phyloP scores from a whole-genome alignment of 92 coral and sea anemone species.

The Blastomussa wellsi region DNA sequence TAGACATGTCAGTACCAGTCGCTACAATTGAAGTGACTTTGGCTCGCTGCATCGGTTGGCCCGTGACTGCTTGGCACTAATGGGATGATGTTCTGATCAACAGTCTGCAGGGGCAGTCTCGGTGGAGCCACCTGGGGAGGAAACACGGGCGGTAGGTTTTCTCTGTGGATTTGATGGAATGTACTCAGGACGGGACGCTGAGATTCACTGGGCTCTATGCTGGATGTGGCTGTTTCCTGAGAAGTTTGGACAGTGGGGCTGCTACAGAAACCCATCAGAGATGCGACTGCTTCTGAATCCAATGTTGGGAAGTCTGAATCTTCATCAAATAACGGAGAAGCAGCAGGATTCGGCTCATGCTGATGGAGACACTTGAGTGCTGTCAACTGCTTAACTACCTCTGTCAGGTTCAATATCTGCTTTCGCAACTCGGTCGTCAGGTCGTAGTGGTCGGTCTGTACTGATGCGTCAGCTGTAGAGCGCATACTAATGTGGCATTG shows the following conservation, averaged over 20 bases:
- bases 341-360: too few species aligned
- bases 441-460: slow-evolving; percentile 38
- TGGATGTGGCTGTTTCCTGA: slow-evolving; percentile 12
- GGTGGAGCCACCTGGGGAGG: slow-evolving; percentile 13
- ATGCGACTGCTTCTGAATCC: too few species aligned
- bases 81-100: slow-evolving; percentile 11
- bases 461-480: slow-evolving; percentile 19
- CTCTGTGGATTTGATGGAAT: too few species aligned
- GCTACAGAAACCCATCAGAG: not conserved
- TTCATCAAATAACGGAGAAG: too few species aligned
- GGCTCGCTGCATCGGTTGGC: slow-evolving; percentile 38
- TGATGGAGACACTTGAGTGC: too few species aligned
- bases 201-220: too few species aligned
- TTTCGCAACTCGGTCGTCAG: slow-evolving; percentile 16
- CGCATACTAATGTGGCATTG: slow-evolving; percentile 9
- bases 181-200: too few species aligned
- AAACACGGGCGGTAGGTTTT: too few species aligned
- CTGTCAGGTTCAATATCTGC: too few species aligned
- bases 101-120: slow-evolving; percentile 13
- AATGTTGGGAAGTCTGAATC: too few species aligned
- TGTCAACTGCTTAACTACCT: too few species aligned
- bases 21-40: slow-evolving; percentile 24
- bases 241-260: slow-evolving; percentile 10
- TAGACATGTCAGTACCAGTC: too few species aligned
- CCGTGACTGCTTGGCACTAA: not conserved